A percentile compares a stretch with the other conserved stretches of the same genome.
Conservation (phyloP, 2,797 vertebrate genomes). For the Dipus sagitta region DNA sequence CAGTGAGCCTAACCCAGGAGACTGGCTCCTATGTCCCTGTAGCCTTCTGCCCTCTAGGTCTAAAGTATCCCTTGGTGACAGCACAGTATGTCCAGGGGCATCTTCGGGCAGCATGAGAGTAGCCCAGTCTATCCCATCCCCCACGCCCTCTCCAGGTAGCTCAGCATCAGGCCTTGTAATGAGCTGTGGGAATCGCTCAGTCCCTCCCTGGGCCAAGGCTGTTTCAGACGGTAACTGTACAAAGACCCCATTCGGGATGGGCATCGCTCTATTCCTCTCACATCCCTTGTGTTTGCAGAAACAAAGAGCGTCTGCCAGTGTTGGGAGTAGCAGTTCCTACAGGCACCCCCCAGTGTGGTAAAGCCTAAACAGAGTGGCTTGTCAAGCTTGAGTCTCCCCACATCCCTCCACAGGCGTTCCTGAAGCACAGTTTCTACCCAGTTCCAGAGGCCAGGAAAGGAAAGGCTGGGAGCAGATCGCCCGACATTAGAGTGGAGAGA, state of each 20-base stretch:
- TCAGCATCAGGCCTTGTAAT: not conserved
- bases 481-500: not conserved
- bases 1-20: not conserved
- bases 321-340: not conserved
- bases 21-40: accelerated
- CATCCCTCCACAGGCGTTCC: accelerated
- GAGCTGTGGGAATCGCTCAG: not conserved
- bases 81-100: not conserved
- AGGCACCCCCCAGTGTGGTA: not conserved
- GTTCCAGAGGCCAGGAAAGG: not conserved
- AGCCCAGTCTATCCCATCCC: accelerated
- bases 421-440: not conserved
- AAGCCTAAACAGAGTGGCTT: not conserved
- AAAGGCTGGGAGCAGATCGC: accelerated
- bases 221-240: too few species aligned
- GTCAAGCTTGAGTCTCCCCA: not conserved
- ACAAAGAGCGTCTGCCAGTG: not conserved
- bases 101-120: too few species aligned
- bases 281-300: not conserved
- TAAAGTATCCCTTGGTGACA: accelerated
- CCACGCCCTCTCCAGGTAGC: accelerated
- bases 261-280: not conserved
- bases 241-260: not conserved
- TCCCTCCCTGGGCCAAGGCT: not conserved
- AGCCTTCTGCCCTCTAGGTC: not conserved